phyloP scores from a whole-genome alignment of 2,888 invertebrate species.

The Oxyteleia sp. region DNA sequence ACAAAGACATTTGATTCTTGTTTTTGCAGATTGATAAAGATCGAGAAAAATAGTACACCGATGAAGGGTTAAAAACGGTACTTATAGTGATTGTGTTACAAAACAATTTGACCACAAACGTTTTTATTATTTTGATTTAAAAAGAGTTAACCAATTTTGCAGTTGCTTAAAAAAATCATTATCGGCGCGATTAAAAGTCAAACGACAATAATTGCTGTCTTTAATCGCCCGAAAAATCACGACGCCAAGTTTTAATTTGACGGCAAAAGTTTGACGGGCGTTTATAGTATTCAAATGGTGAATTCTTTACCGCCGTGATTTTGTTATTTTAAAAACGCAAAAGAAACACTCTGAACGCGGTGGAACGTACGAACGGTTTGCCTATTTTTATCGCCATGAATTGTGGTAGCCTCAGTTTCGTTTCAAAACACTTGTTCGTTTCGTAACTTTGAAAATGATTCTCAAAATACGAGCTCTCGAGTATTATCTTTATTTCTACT shows the following conservation, averaged over 20 bases:
- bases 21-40: too few relatives aligned
- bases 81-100: too few relatives aligned
- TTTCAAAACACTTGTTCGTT: conserved; percentile 72
- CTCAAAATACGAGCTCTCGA: conserved; percentile 44
- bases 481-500: conserved; percentile 68
- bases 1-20: too few relatives aligned
- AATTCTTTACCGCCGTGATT: conserved; percentile 55
- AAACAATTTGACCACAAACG: too few relatives aligned
- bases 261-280: conserved; percentile 24
- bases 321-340: conserved; percentile 73
- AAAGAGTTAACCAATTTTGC: too few relatives aligned
- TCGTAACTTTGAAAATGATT: conserved; percentile 69
- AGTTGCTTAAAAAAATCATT: too few relatives aligned
- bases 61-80: too few relatives aligned
- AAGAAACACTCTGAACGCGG: conserved; percentile 68
- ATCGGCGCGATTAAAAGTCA: too few relatives aligned
- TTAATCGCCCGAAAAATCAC: too few relatives aligned
- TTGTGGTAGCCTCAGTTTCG: conserved; percentile 53
- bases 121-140: too few relatives aligned
- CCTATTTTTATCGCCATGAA: conserved; percentile 67
- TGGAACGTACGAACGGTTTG: conserved; percentile 54
- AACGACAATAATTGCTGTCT: too few relatives aligned
- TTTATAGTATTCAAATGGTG: conserved; percentile 58
- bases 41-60: too few relatives aligned
- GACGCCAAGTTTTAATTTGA: conserved; percentile 10